phyloP scores from a whole-genome alignment of 2,113 vertebrate genomes.

The Oryctolagus cuniculus region mOryCun1.1 NC_091445.1:34827001-34827500 shows the following conservation, averaged over 20 bases:
- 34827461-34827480: no score
- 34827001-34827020: not conserved
- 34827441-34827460: no score
- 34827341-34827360: not conserved
- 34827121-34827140: not conserved
- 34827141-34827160: not conserved
- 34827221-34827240: not conserved
- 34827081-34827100: not conserved
- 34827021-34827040: no score
- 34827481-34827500: no score
- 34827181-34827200: no score
- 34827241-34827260: not conserved
- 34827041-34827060: not conserved
- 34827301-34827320: not conserved
- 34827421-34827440: no score
- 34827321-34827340: not conserved
- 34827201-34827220: no score
- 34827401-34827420: no score
- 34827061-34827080: not conserved
- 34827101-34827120: not conserved
- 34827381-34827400: no score
- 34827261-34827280: not conserved
- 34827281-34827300: not conserved
- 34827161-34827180: no score
- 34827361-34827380: no score